Base-by-base conservation (phyloP, 2,888 invertebrate species). In the Phorcus lineatus region DNA sequence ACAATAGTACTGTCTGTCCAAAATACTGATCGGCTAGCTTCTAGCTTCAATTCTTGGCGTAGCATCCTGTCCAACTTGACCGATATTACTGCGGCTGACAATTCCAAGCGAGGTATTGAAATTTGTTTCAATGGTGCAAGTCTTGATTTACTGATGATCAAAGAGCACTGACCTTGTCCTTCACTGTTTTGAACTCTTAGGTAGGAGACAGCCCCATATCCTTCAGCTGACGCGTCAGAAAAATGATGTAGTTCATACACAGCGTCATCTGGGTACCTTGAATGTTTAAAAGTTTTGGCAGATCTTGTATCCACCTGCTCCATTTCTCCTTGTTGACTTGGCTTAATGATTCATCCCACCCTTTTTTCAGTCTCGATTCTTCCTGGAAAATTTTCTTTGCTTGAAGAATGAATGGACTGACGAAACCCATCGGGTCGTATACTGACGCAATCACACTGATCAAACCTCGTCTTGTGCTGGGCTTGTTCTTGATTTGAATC, bases 1-100 rank as follows among this genome's bases (percentile, higher is more conserved):
- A 77, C 80, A 36, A 55, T 67, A 13, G 55, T 77, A 47, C 75
- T 76, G 22, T 80, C 80, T 24, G 80, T 80, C 80, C 80, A 80
- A n/a, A 76, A 80, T 17, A 57, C 55, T 22, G 57, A 55, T 11
- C 54, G 19, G 16, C 28, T 28, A 31, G 70, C 16, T 16, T 36
- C 3, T 9, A 78, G 1, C 17, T 16, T 22, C 16, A 78, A 31
- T 36, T 74, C 78, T 16, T 53, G 53, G n/a, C n/a, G 28, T 54
- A 80, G 54, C 55, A 81, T 16, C 19, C 40, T 40, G n/a, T 77
- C 74, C 28, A 78, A 24, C 52, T 66, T 67, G 3, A 79, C 75
- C 17, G 62, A n/a, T 17, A 75, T 17, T 9, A 66, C 53, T 22
- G 79, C 75, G 6, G 75, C 75, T 62, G 74, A 53, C 16, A 79